These are phyloP conservation scores for Eurosta solidaginis DNA, from an alignment of 1,140 invertebrate species.

Conservation along the genomic window DNA sequence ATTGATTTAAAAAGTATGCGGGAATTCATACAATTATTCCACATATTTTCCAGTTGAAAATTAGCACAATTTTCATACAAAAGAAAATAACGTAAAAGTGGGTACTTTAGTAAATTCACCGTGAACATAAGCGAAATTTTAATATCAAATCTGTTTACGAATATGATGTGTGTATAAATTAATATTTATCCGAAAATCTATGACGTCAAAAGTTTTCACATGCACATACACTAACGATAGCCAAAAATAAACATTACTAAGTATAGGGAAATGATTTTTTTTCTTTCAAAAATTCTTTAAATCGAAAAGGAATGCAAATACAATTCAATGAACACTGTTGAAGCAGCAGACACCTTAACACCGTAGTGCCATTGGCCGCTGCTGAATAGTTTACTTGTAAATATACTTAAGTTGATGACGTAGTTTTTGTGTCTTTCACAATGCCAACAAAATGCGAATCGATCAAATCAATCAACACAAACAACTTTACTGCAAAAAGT, in stretches of 20 bases:
- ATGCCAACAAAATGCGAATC: background rate
- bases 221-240: background rate
- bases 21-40: slow-evolving; percentile 6
- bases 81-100: background rate
- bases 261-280: background rate
- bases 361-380: background rate
- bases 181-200: background rate
- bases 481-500: background rate
- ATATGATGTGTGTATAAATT: background rate
- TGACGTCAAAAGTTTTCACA: slow-evolving; percentile 4
- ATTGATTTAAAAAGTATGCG: background rate
- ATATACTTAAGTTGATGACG: background rate
- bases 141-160: background rate
- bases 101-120: background rate
- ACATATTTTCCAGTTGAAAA: background rate
- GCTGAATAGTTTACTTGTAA: background rate
- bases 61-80: background rate
- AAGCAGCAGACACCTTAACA: background rate
- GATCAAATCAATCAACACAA: background rate
- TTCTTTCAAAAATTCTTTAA: background rate
- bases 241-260: background rate
- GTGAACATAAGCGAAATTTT: background rate
- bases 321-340: background rate
- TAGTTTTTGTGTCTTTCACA: background rate
- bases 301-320: background rate